Conservation (phyloP, 2,888 invertebrate genomes). For the Spisula subtruncata region DNA sequence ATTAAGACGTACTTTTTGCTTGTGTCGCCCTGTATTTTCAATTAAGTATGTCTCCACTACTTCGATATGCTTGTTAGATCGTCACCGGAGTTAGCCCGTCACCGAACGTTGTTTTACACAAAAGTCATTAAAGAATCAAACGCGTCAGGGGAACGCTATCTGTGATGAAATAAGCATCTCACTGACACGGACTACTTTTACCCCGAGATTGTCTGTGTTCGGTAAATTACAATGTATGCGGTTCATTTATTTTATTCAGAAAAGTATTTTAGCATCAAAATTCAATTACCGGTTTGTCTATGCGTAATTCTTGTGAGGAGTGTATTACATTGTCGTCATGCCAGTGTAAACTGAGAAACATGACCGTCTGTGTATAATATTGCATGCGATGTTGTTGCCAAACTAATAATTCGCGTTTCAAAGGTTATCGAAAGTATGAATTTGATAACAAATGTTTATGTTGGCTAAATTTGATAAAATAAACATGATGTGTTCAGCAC, state of each 20-base stretch:
- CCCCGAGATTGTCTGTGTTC: conserved; percentile 36
- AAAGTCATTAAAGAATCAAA: background rate
- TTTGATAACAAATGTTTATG: too few species aligned
- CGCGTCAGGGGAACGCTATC: background rate
- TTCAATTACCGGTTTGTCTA: conserved; percentile 52
- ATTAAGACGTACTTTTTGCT: conserved; percentile 7
- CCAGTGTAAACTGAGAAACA: background rate
- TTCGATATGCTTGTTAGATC: background rate
- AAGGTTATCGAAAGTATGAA: too few species aligned
- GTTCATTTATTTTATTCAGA: conserved; percentile 62
- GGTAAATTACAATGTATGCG: conserved; percentile 37
- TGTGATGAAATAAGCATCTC: conserved; percentile 5
- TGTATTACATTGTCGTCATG: background rate
- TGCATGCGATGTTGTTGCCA: too few species aligned
- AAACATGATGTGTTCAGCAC: too few species aligned
- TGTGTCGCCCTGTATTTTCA: background rate
- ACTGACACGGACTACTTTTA: background rate
- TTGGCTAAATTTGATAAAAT: too few species aligned
- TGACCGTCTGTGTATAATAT: background rate
- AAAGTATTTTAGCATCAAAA: conserved; percentile 62
- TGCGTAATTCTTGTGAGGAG: background rate
- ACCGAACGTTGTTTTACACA: background rate
- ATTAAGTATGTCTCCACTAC: background rate
- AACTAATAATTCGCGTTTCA: too few species aligned
- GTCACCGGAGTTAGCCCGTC: background rate